Percentiles rank a stretch among this genome's conserved stretches.
Conservation (phyloP, 2,888 invertebrate species). For the Bellardia pandia region DNA sequence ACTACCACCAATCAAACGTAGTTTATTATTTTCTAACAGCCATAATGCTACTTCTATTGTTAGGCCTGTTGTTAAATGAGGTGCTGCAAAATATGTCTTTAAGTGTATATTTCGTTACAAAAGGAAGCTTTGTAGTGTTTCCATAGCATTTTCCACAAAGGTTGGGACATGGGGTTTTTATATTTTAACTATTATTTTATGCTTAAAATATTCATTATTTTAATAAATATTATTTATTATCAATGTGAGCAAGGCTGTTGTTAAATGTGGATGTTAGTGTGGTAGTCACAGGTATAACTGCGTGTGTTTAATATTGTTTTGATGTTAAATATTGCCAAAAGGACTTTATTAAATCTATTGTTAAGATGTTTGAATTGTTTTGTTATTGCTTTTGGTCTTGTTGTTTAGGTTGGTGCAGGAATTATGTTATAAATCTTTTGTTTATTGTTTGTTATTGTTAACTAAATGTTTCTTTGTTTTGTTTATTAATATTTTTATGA, state of each 20-base stretch:
- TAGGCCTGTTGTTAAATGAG: slow-evolving; percentile 44
- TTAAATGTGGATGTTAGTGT: not conserved
- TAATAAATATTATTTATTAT: slow-evolving; percentile 70
- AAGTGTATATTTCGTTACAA: not conserved
- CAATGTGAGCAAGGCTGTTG: slow-evolving; percentile 45
- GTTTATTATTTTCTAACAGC: slow-evolving; percentile 28
- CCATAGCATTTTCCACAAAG: not conserved
- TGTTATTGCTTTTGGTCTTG: slow-evolving; percentile 14
- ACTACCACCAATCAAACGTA: slow-evolving; percentile 4
- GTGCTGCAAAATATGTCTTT: slow-evolving; percentile 1
- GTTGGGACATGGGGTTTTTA: slow-evolving; percentile 3
- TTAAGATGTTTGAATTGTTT: slow-evolving; percentile 39
- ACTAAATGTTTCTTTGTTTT: not conserved
- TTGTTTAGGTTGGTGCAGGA: not conserved
- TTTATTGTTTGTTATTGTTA: slow-evolving; percentile 7
- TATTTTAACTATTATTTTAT: slow-evolving; percentile 65
- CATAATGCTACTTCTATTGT: slow-evolving; percentile 6
- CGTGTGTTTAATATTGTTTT: not conserved
- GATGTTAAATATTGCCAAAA: not conserved
- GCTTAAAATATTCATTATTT: slow-evolving; percentile 62
- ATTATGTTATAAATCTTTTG: slow-evolving; percentile 57
- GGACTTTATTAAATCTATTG: slow-evolving; percentile 51
- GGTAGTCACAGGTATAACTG: not conserved
- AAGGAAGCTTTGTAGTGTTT: not conserved
- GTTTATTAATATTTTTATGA: slow-evolving; percentile 7